Percentiles rank a stretch among this genome's conserved stretches.
These are phyloP conservation scores for Erythrolamprus reginae DNA, from an alignment of 2,113 vertebrate genomes.

Conservation along the genomic window DNA sequence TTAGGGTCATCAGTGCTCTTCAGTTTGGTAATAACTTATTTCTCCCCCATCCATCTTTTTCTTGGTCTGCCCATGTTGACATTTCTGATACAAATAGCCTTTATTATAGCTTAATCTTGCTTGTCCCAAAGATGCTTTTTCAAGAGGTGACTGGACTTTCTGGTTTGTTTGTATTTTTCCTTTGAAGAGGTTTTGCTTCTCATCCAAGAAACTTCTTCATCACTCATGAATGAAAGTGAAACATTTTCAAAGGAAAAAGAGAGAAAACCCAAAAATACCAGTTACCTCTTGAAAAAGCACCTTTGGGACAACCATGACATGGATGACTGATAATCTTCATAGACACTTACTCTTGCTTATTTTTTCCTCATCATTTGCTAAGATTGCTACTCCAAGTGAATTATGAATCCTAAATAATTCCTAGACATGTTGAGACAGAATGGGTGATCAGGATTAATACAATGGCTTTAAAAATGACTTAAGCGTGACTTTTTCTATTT, in stretches of 20 bases:
- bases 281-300: no score
- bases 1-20: neutral
- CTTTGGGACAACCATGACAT: no score
- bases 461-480: neutral
- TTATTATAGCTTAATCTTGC: neutral
- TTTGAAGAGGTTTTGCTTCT: no score
- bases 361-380: neutral
- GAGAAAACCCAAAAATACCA: no score
- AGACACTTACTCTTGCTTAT: neutral
- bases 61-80: neutral
- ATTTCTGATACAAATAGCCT: neutral
- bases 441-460: neutral
- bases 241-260: no score
- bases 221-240: no score
- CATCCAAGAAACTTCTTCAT: no score
- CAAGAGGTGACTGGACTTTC: no score
- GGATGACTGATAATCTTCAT: no score
- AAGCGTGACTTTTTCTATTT: neutral
- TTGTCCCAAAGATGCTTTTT: no score
- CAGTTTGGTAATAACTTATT: neutral
- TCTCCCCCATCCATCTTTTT: neutral
- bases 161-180: no score
- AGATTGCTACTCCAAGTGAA: conserved; percentile 5
- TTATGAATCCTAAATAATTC: neutral
- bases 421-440: neutral